Conservation (phyloP, 2,888 invertebrate genomes). For the Deilephila porcellus region DNA sequence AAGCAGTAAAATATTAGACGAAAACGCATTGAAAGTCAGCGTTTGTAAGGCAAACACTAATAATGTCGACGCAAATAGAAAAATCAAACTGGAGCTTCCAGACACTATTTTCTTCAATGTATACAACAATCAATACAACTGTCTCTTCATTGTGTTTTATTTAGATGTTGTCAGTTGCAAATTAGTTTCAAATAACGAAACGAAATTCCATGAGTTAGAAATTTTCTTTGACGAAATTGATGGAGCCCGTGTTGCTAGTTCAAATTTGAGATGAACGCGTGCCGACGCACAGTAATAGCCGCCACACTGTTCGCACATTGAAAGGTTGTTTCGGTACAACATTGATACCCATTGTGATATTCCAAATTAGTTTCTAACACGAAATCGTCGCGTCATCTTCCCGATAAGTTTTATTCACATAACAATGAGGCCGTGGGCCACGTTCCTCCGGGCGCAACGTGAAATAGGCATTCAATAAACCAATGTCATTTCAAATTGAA, state of each 20-base stretch:
- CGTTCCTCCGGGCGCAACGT: constrained; percentile 74
- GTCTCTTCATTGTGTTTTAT: constrained; percentile 13
- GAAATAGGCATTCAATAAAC: constrained; percentile 36
- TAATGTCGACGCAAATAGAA: constrained; percentile 13
- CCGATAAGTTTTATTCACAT: constrained; percentile 79
- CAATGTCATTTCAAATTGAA: constrained; percentile 57
- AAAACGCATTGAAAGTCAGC: neutral
- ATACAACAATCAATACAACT: neutral
- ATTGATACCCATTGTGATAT: constrained; percentile 82
- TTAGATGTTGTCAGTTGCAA: constrained; percentile 19
- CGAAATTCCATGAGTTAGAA: constrained; percentile 39
- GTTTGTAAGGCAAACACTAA: constrained; percentile 1
- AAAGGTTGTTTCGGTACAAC: constrained; percentile 78
- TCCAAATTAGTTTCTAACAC: constrained; percentile 82
- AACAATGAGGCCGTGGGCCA: constrained; percentile 77
- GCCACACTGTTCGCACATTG: constrained; percentile 72
- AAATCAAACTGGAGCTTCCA: constrained; percentile 5
- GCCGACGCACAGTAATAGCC: constrained; percentile 70
- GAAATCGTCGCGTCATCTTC: constrained; percentile 80
- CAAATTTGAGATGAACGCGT: constrained; percentile 55
- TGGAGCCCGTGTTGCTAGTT: neutral
- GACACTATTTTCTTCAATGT: constrained; percentile 9
- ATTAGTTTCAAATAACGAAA: neutral
- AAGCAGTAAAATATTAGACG: no score
- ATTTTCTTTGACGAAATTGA: neutral